phyloP scores from a whole-genome alignment of 2,113 vertebrate species.

The Bubo blakistoni region DNA sequence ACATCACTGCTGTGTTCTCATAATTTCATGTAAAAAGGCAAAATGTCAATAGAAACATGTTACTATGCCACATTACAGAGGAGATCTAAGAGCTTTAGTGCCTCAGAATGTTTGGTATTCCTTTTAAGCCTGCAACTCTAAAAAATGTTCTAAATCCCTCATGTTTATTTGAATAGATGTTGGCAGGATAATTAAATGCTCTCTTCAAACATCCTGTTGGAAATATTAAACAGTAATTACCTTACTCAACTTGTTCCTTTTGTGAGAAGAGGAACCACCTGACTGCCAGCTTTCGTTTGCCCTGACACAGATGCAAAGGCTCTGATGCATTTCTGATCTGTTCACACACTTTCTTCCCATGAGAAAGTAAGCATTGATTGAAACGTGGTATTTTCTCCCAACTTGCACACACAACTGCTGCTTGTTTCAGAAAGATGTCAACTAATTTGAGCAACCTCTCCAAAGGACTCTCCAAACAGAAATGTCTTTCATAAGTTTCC shows the following conservation, averaged over 20 bases:
- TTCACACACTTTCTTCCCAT: constrained; percentile 77
- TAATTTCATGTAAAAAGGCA: constrained; percentile 14
- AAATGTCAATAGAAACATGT: constrained; percentile 50
- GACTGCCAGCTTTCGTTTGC: constrained; percentile 52
- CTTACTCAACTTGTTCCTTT: constrained; percentile 54
- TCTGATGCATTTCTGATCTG: constrained; percentile 41
- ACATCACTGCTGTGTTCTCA: neutral
- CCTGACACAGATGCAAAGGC: constrained; percentile 43
- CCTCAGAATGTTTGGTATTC: constrained; percentile 64
- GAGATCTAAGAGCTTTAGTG: constrained; percentile 62
- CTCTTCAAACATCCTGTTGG: constrained; percentile 69
- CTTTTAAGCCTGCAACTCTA: constrained; percentile 47
- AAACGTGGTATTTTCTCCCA: constrained; percentile 64
- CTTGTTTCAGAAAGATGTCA: constrained; percentile 74
- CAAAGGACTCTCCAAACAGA: constrained; percentile 79
- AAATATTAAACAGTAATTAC: constrained; percentile 73
- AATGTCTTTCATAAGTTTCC: constrained; percentile 87
- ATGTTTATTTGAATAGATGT: constrained; percentile 72
- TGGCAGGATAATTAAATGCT: constrained; percentile 69
- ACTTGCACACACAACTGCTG: constrained; percentile 81
- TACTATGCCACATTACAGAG: constrained; percentile 20
- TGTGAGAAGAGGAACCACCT: constrained; percentile 50
- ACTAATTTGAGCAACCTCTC: constrained; percentile 74
- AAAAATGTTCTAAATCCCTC: constrained; percentile 43
- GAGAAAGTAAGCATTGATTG: constrained; percentile 75